Evolutionary conservation across 2,113 vertebrate genomes (phyloP).

Genomic region (Coregonus clupeaformis): DNA sequence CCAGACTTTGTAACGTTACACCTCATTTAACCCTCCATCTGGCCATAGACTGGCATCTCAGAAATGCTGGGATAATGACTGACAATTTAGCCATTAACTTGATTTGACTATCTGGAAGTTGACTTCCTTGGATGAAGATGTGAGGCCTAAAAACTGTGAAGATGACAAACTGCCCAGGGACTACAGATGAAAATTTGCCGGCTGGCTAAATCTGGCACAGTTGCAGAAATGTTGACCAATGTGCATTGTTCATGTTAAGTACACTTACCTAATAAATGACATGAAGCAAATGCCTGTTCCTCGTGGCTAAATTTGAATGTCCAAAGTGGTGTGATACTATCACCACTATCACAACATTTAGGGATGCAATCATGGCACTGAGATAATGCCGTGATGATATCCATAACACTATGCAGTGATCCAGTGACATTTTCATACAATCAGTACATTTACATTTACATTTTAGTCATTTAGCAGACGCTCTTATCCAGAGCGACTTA

Average conservation of each 20-base stretch:
- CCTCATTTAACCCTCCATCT: constrained; percentile 44
- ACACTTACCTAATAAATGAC: no score
- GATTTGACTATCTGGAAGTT: constrained; percentile 18
- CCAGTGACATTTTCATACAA: constrained; percentile 7
- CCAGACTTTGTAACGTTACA: constrained; percentile 38
- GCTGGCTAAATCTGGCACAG: no score
- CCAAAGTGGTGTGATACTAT: not conserved
- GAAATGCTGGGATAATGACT: constrained; percentile 44
- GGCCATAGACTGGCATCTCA: constrained; percentile 35
- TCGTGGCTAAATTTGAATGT: not conserved
- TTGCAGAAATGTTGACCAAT: no score
- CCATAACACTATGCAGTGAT: not conserved
- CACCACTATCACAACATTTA: not conserved
- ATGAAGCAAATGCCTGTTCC: not conserved
- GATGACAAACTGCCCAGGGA: no score
- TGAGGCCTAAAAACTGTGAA: not conserved
- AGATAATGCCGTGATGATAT: not conserved
- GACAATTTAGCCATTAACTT: constrained; percentile 34
- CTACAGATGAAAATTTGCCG: no score
- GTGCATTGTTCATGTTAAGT: no score
- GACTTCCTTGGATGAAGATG: not conserved
- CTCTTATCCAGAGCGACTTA: no score
- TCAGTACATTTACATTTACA: no score
- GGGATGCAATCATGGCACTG: not conserved
- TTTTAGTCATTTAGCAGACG: no score